Conservation (phyloP, 2,797 vertebrate species). For the Dendrocincla fuliginosa region DNA sequence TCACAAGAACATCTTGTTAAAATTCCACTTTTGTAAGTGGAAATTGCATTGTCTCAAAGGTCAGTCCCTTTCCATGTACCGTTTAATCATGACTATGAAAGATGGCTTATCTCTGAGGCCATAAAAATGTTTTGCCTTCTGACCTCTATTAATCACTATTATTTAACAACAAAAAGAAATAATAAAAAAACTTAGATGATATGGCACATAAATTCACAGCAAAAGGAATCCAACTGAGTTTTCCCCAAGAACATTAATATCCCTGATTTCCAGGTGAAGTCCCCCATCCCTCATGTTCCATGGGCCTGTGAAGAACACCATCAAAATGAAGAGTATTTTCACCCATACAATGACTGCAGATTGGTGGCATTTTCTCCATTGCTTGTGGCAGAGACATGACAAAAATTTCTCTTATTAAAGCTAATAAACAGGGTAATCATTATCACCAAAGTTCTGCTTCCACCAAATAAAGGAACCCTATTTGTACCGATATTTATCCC, state of each 20-base stretch:
- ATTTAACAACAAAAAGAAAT: not conserved
- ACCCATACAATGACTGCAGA: not conserved
- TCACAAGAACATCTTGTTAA: not conserved
- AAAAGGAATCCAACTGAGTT: not conserved
- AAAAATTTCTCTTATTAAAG: not conserved
- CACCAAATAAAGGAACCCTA: not conserved
- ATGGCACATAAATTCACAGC: not conserved
- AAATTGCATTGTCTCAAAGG: slow-evolving; percentile 9
- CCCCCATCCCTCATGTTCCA: not conserved
- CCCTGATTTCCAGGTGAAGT: not conserved
- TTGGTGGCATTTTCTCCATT: not conserved
- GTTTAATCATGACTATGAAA: not conserved
- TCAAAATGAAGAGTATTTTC: not conserved
- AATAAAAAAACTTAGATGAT: not conserved
- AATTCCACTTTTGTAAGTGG: not conserved
- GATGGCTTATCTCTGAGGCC: not conserved
- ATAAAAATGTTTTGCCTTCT: not conserved
- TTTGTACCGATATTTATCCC: not conserved
- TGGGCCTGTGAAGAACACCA: not conserved
- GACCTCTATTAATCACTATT: not conserved
- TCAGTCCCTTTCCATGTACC: not conserved
- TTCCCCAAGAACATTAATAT: not conserved
- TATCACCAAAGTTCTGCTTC: not conserved
- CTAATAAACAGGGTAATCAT: not conserved
- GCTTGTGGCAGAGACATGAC: not conserved